Conservation (phyloP, 2,888 invertebrate species). For the Leucophora obtusa region DNA sequence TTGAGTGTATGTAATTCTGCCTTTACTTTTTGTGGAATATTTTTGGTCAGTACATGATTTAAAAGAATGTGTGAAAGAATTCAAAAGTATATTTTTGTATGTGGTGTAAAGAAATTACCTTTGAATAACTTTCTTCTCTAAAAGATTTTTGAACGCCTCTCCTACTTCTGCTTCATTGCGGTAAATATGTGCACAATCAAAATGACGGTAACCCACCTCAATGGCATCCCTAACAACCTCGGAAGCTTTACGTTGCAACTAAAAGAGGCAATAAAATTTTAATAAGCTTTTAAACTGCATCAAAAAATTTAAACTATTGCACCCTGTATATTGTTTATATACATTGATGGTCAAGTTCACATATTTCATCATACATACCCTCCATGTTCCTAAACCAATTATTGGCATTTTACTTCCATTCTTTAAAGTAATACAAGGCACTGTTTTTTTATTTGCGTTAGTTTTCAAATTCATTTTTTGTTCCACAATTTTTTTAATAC, state of each 20-base stretch:
- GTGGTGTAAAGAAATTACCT: slow-evolving; percentile 77
- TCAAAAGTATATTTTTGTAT: no score
- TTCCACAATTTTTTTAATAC: neutral
- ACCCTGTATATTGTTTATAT: slow-evolving; percentile 22
- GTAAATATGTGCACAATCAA: slow-evolving; percentile 87
- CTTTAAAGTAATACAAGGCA: slow-evolving; percentile 81
- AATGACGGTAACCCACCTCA: slow-evolving; percentile 87
- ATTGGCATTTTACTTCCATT: slow-evolving; percentile 84
- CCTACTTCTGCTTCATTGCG: slow-evolving; percentile 88
- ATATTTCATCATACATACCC: slow-evolving; percentile 80
- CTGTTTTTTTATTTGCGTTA: slow-evolving; percentile 62
- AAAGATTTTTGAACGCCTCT: slow-evolving; percentile 82
- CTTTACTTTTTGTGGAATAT: no score
- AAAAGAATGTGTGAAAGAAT: no score
- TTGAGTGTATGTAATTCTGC: no score
- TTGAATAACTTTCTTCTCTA: slow-evolving; percentile 83
- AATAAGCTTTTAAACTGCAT: slow-evolving; percentile 2
- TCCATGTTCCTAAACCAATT: slow-evolving; percentile 88
- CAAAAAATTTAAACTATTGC: slow-evolving; percentile 2
- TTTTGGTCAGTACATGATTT: no score
- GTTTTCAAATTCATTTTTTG: slow-evolving; percentile 25
- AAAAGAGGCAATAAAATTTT: neutral
- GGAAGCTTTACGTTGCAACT: slow-evolving; percentile 84
- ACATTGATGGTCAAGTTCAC: slow-evolving; percentile 40
- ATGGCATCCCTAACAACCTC: slow-evolving; percentile 87